Evolutionary conservation across 1,140 invertebrate species (phyloP).

Genomic region (Pogonus chalceus): DNA sequence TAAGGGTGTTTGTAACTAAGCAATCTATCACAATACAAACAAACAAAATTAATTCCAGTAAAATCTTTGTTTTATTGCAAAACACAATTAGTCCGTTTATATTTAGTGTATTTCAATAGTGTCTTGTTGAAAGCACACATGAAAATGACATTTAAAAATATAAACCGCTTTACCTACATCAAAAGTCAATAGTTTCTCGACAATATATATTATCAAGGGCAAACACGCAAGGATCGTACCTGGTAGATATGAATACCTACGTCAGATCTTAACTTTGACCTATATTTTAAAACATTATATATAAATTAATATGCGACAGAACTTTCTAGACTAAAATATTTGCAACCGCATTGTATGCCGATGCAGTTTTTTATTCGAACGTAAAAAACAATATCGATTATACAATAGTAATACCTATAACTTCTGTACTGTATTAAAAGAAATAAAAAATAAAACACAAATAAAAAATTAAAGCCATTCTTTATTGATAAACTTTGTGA

Average conservation of each 20-base stretch:
- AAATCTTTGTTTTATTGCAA: too few species aligned
- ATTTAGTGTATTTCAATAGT: too few species aligned
- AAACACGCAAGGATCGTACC: not conserved
- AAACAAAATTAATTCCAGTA: too few species aligned
- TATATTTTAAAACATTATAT: too few species aligned
- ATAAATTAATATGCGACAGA: too few species aligned
- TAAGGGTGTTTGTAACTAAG: too few species aligned
- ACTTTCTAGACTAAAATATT: too few species aligned
- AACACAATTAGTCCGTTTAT: too few species aligned
- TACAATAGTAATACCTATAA: not conserved
- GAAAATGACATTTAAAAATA: not conserved
- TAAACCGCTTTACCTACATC: not conserved
- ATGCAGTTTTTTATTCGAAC: too few species aligned
- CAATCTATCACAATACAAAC: too few species aligned
- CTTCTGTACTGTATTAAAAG: not conserved
- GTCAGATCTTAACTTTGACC: not conserved
- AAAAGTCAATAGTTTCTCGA: not conserved
- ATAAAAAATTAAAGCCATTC: not conserved
- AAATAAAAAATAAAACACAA: not conserved
- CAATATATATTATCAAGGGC: not conserved
- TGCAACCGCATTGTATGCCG: too few species aligned
- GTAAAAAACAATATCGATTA: too few species aligned
- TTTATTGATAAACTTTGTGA: slow-evolving; percentile 1
- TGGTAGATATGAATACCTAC: not conserved
- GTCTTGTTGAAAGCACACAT: not conserved